Evolutionary conservation across 2,888 invertebrate genomes (phyloP).

Genomic region (Achlya flavicornis): DNA sequence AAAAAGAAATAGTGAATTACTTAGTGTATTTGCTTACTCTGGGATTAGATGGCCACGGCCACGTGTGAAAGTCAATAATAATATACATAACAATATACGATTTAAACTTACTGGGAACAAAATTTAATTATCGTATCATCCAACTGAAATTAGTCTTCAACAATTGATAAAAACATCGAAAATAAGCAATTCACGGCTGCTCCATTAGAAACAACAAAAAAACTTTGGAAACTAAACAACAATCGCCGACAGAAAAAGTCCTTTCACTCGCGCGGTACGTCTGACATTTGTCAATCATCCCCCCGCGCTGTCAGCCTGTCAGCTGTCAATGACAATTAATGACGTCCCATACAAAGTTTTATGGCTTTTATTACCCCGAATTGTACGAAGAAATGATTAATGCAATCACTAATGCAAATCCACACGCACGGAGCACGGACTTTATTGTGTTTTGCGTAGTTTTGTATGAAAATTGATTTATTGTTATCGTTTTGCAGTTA

Average conservation of each 20-base stretch:
- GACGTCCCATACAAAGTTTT: slow-evolving; percentile 78
- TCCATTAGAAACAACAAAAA: slow-evolving; percentile 46
- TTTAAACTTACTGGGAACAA: no score
- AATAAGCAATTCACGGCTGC: slow-evolving; percentile 54
- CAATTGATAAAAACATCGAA: slow-evolving; percentile 37
- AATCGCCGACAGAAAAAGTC: slow-evolving; percentile 42
- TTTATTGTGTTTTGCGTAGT: slow-evolving; percentile 64
- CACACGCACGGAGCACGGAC: slow-evolving; percentile 65
- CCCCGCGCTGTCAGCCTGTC: slow-evolving; percentile 60
- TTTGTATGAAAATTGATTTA: slow-evolving; percentile 78
- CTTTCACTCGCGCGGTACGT: slow-evolving; percentile 53
- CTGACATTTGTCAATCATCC: slow-evolving; percentile 83
- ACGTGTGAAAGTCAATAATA: no score
- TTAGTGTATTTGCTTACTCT: no score
- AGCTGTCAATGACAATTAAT: slow-evolving; percentile 83
- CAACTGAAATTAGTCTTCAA: slow-evolving; percentile 14
- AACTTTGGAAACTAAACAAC: slow-evolving; percentile 43
- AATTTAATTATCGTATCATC: not conserved
- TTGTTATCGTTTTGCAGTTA: slow-evolving; percentile 60
- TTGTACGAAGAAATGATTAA: slow-evolving; percentile 79
- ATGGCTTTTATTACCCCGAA: slow-evolving; percentile 76
- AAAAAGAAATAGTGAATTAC: no score
- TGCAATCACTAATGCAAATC: slow-evolving; percentile 83
- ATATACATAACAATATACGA: no score
- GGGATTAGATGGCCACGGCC: no score